Evolutionary conservation across 2,797 vertebrate species (phyloP), one percentile per base, ranked within the genome.

Genomic region (Potorous gilbertii): DNA sequence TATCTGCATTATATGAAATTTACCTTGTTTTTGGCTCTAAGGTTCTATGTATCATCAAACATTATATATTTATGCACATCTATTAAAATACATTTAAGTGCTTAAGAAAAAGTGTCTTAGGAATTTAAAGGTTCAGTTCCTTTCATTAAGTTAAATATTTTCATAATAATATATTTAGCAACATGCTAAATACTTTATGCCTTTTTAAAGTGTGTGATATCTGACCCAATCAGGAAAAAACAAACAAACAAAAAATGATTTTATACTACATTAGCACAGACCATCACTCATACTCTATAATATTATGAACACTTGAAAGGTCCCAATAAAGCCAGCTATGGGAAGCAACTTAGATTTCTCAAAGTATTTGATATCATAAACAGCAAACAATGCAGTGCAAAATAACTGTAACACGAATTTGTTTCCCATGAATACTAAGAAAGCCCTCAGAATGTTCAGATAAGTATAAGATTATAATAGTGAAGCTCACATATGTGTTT

Each of bases 391-490:
- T 90, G 55, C 59, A 97, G 90, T 52, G 95, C 40, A 93, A 97
- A 97, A 50, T 55, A 90, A 66, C 1, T 90, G 92, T 12, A 93
- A 81, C 21, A 54, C 54, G 92, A 98, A 97, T 94, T 93, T 62
- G 91, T 94, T 98, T 93, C 94, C 94, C 95, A 92, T 95, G 90
- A 98, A 96, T 94, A 96, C 93, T 97, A 93, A 97, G 96, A 92
- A 97, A 97, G 89, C 92, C 57, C 95, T 92, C 95, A 97, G 92
- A 97, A 97, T 90, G 96, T 91, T 98, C 96, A 54, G 97, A 92
- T 55, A 97, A 96, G 90, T 93, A 95, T 97, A 97, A 96, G 34
- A 98, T 95, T 66, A 0, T 92, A 97, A 95, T 1, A 94, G 46
- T 91, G 94, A 97, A 96, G 34, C 95, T 96, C 91, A 92, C 34